Base-by-base conservation (phyloP, 2,888 invertebrate genomes). In the Nephrocerus scutellatus region DNA sequence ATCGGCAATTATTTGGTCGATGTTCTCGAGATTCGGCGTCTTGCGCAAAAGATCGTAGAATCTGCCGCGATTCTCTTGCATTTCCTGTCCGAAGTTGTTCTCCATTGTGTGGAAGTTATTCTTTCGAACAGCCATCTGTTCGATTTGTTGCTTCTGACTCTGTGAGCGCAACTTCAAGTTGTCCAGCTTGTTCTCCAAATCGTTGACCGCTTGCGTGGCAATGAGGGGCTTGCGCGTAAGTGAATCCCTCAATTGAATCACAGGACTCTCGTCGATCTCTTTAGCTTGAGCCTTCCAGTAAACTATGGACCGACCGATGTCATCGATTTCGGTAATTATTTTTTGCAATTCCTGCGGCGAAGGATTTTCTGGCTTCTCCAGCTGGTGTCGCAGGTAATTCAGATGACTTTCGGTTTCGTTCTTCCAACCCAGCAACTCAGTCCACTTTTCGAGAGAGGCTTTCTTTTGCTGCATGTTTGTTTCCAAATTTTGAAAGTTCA, bases 381-480 rank as follows among this genome's bases (percentile, higher is more conserved):
- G 71, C 61, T 86, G 84, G 55, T 86, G 84, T 55, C 86, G 83
- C 43, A 85, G 75, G 52, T 89, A 86, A 33, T 79, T 79, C 29
- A 90, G 65, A 59, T 85, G 87, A 50, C 84, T 84, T 47, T 78
- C 78, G 2, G 82, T 79, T 48, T 88, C 87, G 36, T 82, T 79
- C 51, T 84, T 80, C 84, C 87, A 88, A 52, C 80, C 82, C 7
- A 87, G 66, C 18, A 91, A 73, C 53, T 88, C 87, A 0, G 79
- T 78, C 88, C 91, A 89, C 56, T 84, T 84, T 57, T 87, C 83
- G 18, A 90, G 63, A 4, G 80, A 74, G 1, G 72, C 72, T 60
- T 84, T 85, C 63, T 85, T 86, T 51, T 80, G 77, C 52, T 79
- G 75, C 49, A 90, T 74, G 50, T 80, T 79, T 24, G 77, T 77